Percentiles rank a stretch among this genome's conserved stretches.
Evolutionary conservation across 2,797 vertebrate genomes (phyloP).

Genomic region (Erpetoichthys calabaricus): DNA sequence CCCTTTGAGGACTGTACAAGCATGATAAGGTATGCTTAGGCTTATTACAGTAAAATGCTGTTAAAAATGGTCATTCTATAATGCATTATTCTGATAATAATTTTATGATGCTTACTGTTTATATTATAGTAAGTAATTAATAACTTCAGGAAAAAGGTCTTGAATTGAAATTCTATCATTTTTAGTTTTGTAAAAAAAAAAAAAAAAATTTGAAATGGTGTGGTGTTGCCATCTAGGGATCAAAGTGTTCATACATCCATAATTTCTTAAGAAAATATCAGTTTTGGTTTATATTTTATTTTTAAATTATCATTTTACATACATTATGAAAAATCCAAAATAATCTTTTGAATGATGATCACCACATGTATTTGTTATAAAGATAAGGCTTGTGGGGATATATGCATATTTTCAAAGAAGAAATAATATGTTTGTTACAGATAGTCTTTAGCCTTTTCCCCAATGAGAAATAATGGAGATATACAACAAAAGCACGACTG

Average conservation of each 20-base stretch:
- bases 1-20: slow-evolving; percentile 37
- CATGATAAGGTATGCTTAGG: slow-evolving; percentile 38
- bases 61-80: slow-evolving; percentile 30
- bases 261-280: slow-evolving; percentile 5
- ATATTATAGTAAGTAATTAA: too few relatives aligned
- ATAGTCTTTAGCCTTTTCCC: slow-evolving; percentile 22
- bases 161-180: too few relatives aligned
- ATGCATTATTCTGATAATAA: slow-evolving; percentile 29
- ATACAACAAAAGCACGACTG: slow-evolving; percentile 45
- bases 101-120: slow-evolving; percentile 29
- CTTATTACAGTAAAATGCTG: slow-evolving; percentile 32
- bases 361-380: slow-evolving; percentile 27
- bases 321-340: too few relatives aligned
- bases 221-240: slow-evolving; percentile 43
- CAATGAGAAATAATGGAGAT: slow-evolving; percentile 44
- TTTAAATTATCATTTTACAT: not conserved
- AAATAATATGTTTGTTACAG: slow-evolving; percentile 1
- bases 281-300: slow-evolving; percentile 15
- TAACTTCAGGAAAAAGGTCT: too few relatives aligned
- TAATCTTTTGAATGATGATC: too few relatives aligned
- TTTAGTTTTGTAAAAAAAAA: too few relatives aligned
- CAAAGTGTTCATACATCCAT: slow-evolving; percentile 3
- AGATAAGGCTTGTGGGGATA: too few relatives aligned
- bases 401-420: not conserved
- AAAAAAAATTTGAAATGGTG: slow-evolving; percentile 19